Conservation (phyloP, 2,797 vertebrate genomes). For the Scolopax bukidnonensis region DNA sequence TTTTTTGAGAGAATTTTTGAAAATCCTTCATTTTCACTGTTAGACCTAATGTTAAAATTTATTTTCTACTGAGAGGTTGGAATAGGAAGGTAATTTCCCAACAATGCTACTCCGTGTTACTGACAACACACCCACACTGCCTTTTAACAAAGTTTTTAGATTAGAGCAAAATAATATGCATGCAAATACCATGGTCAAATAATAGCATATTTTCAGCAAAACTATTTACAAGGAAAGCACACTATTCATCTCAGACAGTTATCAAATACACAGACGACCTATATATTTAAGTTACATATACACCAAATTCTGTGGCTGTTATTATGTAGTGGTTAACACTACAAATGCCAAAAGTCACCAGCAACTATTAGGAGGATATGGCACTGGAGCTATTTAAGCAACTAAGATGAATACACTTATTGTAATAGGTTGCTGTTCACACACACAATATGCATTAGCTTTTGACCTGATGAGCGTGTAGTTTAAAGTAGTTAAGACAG, state of each 20-base stretch:
- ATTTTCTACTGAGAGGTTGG: background rate
- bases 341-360: background rate
- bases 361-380: background rate
- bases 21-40: background rate
- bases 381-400: conserved; percentile 23
- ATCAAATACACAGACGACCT: background rate
- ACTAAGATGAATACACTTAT: background rate
- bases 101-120: background rate
- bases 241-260: background rate
- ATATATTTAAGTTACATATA: background rate
- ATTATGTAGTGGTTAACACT: background rate
- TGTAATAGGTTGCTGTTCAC: conserved; percentile 1
- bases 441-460: conserved; percentile 42
- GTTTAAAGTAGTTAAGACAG: background rate
- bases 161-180: background rate
- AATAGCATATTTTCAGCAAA: background rate
- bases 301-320: background rate
- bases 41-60: background rate
- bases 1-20: background rate
- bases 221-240: background rate
- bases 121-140: rapidly evolving
- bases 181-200: background rate
- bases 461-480: background rate
- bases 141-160: background rate
- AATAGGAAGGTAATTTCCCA: background rate